A percentile compares a stretch with the other conserved stretches of the same genome.
phyloP scores from a whole-genome alignment of 2,113 vertebrate species.

The Microtus ochrogaster region DNA sequence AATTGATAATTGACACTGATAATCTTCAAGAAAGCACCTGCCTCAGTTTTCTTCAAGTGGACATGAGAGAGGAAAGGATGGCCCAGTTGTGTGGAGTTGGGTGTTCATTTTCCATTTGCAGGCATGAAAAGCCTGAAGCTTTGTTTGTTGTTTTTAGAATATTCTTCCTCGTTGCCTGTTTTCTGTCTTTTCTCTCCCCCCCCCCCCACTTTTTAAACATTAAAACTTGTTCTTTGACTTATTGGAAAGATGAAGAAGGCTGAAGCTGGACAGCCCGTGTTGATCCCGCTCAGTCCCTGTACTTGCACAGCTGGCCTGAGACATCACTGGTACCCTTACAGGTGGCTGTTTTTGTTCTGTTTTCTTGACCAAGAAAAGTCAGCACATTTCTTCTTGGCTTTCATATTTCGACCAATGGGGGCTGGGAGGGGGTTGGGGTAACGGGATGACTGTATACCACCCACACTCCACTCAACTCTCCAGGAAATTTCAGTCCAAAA shows the following conservation, averaged over 20 bases:
- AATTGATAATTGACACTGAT: neutral
- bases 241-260: constrained; percentile 79
- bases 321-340: constrained; percentile 87
- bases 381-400: constrained; percentile 83
- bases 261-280: constrained; percentile 74
- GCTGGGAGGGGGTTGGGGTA: neutral
- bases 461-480: constrained; percentile 81
- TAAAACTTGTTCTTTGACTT: constrained; percentile 85
- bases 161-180: neutral
- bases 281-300: constrained; percentile 83
- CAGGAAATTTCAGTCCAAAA: constrained; percentile 79
- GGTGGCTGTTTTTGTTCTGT: constrained; percentile 57
- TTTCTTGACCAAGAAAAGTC: constrained; percentile 84
- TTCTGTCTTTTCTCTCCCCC: neutral
- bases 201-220: neutral
- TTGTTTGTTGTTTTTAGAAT: neutral
- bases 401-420: constrained; percentile 83
- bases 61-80: neutral
- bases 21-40: neutral
- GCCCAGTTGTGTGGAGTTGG: fast-evolving
- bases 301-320: constrained; percentile 89
- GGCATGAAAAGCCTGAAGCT: neutral
- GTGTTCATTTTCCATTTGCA: neutral
- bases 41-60: constrained; percentile 3
- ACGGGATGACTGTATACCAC: constrained; percentile 72